A percentile compares a stretch with the other conserved stretches of the same genome.
Evolutionary conservation across 2,797 vertebrate species (phyloP).

Genomic region (Nannoperca australis): DNA sequence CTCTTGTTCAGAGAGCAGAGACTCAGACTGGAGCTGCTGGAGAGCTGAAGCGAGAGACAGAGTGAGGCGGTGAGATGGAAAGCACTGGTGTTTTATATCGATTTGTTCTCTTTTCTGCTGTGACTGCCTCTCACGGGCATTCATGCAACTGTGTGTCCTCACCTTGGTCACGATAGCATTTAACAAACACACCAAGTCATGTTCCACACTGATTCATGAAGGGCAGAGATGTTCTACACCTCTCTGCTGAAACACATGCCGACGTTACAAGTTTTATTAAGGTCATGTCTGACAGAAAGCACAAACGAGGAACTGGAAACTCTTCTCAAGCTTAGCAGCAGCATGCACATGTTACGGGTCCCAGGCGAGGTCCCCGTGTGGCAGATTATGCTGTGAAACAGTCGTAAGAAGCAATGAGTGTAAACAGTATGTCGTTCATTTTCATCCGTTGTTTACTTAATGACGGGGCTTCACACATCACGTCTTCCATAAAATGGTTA

Average conservation of each 20-base stretch:
- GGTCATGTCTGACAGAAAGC: neutral
- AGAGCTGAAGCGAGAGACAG: constrained; percentile 9
- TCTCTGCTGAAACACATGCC: neutral
- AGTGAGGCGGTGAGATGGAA: constrained; percentile 26
- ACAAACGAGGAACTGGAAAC: neutral
- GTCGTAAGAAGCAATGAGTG: no score
- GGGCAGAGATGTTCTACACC: neutral
- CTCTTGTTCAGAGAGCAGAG: neutral
- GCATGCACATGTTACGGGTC: no score
- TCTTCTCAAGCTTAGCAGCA: neutral
- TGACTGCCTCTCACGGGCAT: constrained; percentile 10
- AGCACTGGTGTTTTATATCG: constrained; percentile 21
- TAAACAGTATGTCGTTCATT: no score
- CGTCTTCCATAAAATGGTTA: no score
- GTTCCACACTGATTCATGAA: constrained; percentile 3
- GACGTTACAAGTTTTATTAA: neutral
- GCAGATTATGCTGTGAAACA: no score
- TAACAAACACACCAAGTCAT: constrained; percentile 5
- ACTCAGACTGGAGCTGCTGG: constrained; percentile 26
- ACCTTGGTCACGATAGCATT: constrained; percentile 17
- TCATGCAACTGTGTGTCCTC: constrained; percentile 10
- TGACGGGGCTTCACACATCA: no score
- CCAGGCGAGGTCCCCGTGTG: no score
- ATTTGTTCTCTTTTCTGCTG: constrained; percentile 21
- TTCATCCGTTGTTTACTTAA: no score